Conservation (phyloP, 2,113 vertebrate species). For the Numida meleagris region DNA sequence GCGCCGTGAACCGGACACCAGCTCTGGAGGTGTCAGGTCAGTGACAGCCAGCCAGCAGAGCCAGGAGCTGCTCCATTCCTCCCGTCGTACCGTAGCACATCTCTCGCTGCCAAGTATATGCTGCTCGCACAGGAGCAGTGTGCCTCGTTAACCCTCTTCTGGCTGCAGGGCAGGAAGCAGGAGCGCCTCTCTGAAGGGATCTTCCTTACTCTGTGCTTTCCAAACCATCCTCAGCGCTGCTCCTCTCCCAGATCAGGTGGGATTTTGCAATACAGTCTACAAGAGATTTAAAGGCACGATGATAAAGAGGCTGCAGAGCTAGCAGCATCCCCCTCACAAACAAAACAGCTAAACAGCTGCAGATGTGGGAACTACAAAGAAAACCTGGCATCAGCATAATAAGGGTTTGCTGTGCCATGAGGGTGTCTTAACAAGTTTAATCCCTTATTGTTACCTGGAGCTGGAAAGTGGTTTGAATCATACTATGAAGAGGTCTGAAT, state of each 20-base stretch:
- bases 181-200: background rate
- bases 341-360: background rate
- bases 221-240: background rate
- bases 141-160: constrained; percentile 43
- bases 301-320: background rate
- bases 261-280: background rate
- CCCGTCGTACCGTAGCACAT: background rate
- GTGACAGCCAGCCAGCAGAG: background rate
- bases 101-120: background rate
- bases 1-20: background rate
- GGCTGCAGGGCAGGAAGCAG: background rate
- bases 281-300: background rate
- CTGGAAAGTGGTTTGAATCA: background rate
- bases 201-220: background rate
- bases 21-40: background rate
- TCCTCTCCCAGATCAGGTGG: background rate
- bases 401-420: background rate
- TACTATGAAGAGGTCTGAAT: no score
- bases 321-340: accelerated
- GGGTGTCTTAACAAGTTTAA: background rate
- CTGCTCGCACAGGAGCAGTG: background rate
- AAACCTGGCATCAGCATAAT: background rate
- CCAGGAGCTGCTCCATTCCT: background rate
- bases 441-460: background rate
- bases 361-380: background rate